Evolutionary conservation across 2,888 invertebrate species (phyloP).

Genomic region (Rotaria macrura): DNA sequence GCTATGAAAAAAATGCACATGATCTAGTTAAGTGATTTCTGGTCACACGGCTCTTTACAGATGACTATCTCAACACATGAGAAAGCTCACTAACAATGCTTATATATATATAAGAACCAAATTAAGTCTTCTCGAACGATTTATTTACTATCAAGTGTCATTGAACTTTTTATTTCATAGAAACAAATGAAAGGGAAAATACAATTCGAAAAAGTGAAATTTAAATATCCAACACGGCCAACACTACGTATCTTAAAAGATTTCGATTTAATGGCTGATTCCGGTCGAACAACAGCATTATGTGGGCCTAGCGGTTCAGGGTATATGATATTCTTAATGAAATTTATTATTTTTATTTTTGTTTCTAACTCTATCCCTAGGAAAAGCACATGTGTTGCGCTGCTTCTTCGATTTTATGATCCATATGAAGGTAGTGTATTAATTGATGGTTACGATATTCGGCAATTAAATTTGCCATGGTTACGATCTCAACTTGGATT

Average conservation of each 20-base stretch:
- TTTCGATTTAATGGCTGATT: constrained; percentile 38
- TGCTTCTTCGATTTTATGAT: constrained; percentile 34
- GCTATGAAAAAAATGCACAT: no score
- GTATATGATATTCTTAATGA: background rate
- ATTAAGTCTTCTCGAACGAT: no score
- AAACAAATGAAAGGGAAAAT: constrained; percentile 42
- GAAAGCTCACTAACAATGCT: no score
- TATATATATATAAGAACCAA: no score
- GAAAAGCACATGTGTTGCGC: constrained; percentile 27
- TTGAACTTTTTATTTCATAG: background rate
- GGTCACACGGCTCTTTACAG: no score
- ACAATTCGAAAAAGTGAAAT: constrained; percentile 44
- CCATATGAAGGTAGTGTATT: constrained; percentile 29
- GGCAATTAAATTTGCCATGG: constrained; percentile 59
- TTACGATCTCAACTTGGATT: constrained; percentile 70
- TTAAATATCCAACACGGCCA: constrained; percentile 49
- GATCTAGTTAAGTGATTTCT: no score
- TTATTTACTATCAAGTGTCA: no score
- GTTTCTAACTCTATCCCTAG: background rate
- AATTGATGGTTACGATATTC: constrained; percentile 54
- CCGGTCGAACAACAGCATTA: constrained; percentile 29
- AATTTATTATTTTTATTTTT: background rate
- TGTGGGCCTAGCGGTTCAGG: constrained; percentile 25
- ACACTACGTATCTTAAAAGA: constrained; percentile 45
- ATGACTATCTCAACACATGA: no score